Percentiles rank a stretch among this genome's conserved stretches.
These are phyloP conservation scores for Julus scandinavius DNA, from an alignment of 2,888 invertebrate genomes.

Conservation along the genomic window DNA sequence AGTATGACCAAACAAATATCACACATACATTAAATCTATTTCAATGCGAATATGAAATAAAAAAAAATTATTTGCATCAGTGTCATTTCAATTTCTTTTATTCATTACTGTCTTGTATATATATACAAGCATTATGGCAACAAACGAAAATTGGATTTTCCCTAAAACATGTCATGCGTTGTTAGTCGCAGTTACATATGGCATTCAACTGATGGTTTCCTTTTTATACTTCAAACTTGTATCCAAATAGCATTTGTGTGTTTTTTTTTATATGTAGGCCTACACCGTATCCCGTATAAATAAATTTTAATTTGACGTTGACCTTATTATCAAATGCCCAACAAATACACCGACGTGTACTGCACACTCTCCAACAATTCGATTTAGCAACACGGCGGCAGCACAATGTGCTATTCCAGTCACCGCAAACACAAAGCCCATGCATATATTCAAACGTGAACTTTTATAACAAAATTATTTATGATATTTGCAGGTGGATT, in stretches of 20 bases:
- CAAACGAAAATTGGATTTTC: not conserved
- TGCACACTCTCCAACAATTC: not conserved
- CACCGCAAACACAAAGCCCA: not conserved
- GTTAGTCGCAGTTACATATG: not conserved
- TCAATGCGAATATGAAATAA: too few relatives aligned
- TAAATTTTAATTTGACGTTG: not conserved
- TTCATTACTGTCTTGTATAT: not conserved
- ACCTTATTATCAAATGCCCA: slow-evolving; percentile 33
- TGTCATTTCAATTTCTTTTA: not conserved
- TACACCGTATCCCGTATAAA: not conserved
- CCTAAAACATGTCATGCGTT: not conserved
- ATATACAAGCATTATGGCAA: not conserved
- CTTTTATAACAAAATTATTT: slow-evolving; percentile 47
- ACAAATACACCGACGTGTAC: not conserved
- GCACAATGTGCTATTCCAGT: not conserved
- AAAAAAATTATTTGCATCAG: not conserved
- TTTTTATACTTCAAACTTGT: not conserved
- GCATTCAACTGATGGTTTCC: not conserved
- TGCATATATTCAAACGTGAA: slow-evolving; percentile 28
- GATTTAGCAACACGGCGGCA: not conserved
- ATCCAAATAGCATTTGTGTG: not conserved
- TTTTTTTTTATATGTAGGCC: not conserved
- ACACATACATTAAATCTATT: too few relatives aligned
- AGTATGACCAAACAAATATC: too few relatives aligned
- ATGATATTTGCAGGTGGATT: slow-evolving; percentile 40